Evolutionary conservation across 2,113 vertebrate genomes (phyloP), one percentile per base, ranked within the genome.

Genomic region (Crotophaga sulcirostris): DNA sequence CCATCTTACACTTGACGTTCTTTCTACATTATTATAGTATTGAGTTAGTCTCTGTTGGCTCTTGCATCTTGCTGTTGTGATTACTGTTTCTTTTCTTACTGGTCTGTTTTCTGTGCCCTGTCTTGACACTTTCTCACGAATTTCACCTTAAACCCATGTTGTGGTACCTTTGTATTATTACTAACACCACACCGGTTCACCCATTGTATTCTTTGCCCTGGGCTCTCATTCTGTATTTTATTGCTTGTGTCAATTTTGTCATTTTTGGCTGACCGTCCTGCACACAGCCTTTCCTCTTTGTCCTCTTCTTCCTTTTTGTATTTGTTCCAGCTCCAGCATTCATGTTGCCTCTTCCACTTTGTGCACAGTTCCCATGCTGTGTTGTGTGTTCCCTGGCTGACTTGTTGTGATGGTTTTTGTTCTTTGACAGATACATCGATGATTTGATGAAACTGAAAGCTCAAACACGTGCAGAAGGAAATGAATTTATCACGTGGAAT

Each of bases 401-500:
- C 34, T 91, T 66, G 31, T 66, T 68, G 44, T 7, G 4, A 10
- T 29, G 13, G 70, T 11, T 92, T 92, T 49, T 93, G 4, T 88
- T 95, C 60, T 89, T 73, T 49, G 76, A 44, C 98, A 99, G 99
- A 91, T 99, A 99, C 28, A 96, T 99, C 1, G 99, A 99, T 51
- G 99, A 99, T 68, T 93, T 99, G 97, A 97, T 99, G 98, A 99
- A 98, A 70, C 96, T 99, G 33, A 99, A 99, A 96, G 97, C 98
- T 13, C 98, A 98, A 45, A 98, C 97, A 11, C 96, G 85, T 47
- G 98, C 97, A 54, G 97, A 99, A 42, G 98, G 98, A 38, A 96
- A 79, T 28, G 98, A 98, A 23, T 99, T 98, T 54, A 97, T 99
- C 69, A 99, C 99, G 0, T 99, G 99, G 99, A 99, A 99, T n/a